Conservation (phyloP, 2,113 vertebrate genomes). For the Oncorhynchus masou region DNA sequence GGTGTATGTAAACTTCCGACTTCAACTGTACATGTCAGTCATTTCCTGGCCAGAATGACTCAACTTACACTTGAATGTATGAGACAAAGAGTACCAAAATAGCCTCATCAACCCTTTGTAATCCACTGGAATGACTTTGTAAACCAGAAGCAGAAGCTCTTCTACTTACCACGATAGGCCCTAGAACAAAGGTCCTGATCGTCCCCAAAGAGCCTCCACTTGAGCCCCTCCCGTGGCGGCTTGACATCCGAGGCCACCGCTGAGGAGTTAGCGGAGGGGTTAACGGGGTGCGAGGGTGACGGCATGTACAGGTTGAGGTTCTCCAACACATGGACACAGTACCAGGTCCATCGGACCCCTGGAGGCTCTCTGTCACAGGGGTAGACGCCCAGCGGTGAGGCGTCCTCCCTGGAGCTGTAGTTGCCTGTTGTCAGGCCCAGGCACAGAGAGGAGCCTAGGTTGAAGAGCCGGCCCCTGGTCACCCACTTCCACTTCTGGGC, state of each 20-base stretch:
- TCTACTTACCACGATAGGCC: conserved; percentile 29
- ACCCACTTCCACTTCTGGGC: conserved; percentile 96
- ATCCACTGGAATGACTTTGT: not conserved
- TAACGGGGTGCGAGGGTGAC: conserved; percentile 39
- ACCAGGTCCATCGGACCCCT: conserved; percentile 86
- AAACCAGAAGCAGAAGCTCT: not conserved
- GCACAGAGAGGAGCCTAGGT: conserved; percentile 86
- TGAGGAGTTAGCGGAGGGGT: conserved; percentile 38
- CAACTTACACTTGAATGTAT: too few species aligned
- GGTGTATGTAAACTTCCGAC: too few species aligned
- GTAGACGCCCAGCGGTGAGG: conserved; percentile 76
- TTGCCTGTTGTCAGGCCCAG: conserved; percentile 82
- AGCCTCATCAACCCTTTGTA: not conserved
- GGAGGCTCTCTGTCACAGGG: conserved; percentile 87
- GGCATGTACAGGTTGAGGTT: conserved; percentile 79
- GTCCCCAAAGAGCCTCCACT: conserved; percentile 78
- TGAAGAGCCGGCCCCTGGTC: conserved; percentile 89
- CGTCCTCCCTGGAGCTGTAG: conserved; percentile 32
- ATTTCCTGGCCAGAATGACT: too few species aligned
- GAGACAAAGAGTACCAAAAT: not conserved
- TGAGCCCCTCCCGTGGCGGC: conserved; percentile 46
- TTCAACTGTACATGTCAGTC: too few species aligned
- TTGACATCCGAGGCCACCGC: conserved; percentile 23
- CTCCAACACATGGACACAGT: conserved; percentile 78
- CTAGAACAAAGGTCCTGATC: conserved; percentile 84